Evolutionary conservation across 2,888 invertebrate species (phyloP), one percentile per base, ranked within the genome.

Genomic region (Ectobius pallidus): DNA sequence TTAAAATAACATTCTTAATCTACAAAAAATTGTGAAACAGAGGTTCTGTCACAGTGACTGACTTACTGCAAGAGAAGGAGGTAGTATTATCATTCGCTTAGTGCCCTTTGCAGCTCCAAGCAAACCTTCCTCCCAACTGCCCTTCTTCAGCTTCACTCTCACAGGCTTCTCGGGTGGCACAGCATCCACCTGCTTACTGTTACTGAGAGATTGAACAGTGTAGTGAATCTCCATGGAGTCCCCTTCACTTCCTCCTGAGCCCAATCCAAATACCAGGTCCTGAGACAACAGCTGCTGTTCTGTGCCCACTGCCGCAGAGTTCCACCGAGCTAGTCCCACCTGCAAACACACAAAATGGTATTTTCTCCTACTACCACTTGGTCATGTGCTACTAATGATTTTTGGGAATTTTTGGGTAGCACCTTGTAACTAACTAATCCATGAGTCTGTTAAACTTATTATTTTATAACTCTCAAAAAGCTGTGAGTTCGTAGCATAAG

Each of bases 111-210:
- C 44, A 1, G 52, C 68, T 7, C 75, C 75, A 42, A 72, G 25
- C 20, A 75, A 69, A 2, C 72, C 73, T 70, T 75, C 74, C 27
- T 75, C 75, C 75, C 75, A 75, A 11, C 69, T 73, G 44, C 58
- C 70, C 27, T 49, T 63, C 32, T 70, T 69, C 22, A 75, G 49
- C 20, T 75, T 75, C 44, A 74, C 75, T 20, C 71, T 65, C 44
- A 67, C 69, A 4, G 73, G 73, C 34, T 70, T 75, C n/a, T n/a
- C n/a, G n/a, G n/a, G n/a, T n/a, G n/a, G n/a, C n/a, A n/a, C n/a
- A n/a, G n/a, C n/a, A 0, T 70, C 70, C 11, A 55, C 49, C 25
- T 67, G 18, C n/a, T 42, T 20, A 63, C 58, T 75, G 46, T 22
- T 70, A 18, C 69, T 42, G 11, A 71, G 67, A 14, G 69, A 49